Conservation (phyloP, 2,113 vertebrate genomes). For the Apeltes quadracus region DNA sequence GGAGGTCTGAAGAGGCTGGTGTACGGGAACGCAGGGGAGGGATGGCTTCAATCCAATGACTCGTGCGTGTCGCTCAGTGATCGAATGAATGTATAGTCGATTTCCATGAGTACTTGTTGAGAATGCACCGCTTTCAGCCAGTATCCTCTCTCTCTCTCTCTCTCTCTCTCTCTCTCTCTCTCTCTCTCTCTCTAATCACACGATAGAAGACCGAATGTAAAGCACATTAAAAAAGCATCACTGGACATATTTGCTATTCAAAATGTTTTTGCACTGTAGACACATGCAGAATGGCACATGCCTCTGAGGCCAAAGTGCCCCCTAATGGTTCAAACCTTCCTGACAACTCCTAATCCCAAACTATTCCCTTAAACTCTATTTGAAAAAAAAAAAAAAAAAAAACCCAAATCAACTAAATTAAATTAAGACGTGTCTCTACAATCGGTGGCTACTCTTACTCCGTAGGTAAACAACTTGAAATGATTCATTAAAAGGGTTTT, state of each 20-base stretch:
- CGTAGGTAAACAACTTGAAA: slow-evolving; percentile 44
- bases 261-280: slow-evolving; percentile 7
- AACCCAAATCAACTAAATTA: not conserved
- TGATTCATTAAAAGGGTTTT: slow-evolving; percentile 21
- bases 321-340: slow-evolving; percentile 26
- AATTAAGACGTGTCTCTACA: slow-evolving; percentile 12
- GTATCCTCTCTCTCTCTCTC: slow-evolving; percentile 1
- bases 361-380: not conserved
- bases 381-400: not conserved
- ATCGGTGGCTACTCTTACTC: slow-evolving; percentile 21
- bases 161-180: too few species aligned
- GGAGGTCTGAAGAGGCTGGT: slow-evolving; percentile 58
- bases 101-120: slow-evolving; percentile 21
- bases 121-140: not conserved
- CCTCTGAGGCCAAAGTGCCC: slow-evolving; percentile 45
- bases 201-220: not conserved
- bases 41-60: slow-evolving; percentile 40
- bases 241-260: not conserved
- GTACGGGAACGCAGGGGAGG: slow-evolving; percentile 21
- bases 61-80: slow-evolving; percentile 19
- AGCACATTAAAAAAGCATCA: slow-evolving; percentile 4
- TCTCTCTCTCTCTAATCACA: too few species aligned
- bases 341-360: slow-evolving; percentile 3
- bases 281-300: not conserved
- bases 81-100: slow-evolving; percentile 19